Percentiles rank a stretch among this genome's conserved stretches.
phyloP scores from a whole-genome alignment of 2,113 vertebrate species.

The Ophthalmolycus amberensis region DNA sequence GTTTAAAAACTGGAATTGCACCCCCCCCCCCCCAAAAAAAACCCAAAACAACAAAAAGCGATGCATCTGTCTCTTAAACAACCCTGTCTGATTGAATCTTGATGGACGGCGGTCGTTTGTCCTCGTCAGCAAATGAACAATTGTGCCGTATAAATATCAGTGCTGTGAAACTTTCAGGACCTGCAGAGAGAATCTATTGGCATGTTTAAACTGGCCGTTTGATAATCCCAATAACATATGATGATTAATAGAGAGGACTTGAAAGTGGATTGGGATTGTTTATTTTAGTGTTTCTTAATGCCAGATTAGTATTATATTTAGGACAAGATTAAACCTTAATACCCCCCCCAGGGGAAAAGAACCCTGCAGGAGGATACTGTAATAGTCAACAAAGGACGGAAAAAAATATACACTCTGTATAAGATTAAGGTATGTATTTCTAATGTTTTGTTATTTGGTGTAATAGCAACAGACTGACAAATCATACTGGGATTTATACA shows the following conservation, averaged over 20 bases:
- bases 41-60: slow-evolving; percentile 1
- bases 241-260: slow-evolving; percentile 33
- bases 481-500: background rate
- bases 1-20: background rate
- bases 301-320: slow-evolving; percentile 41
- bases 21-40: too few species aligned
- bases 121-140: slow-evolving; percentile 90
- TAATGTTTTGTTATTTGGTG: background rate
- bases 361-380: background rate
- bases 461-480: background rate
- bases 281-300: slow-evolving; percentile 20
- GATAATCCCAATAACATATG: slow-evolving; percentile 58
- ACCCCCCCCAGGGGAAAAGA: slow-evolving; percentile 9
- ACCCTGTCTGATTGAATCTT: slow-evolving; percentile 86
- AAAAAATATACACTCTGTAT: background rate
- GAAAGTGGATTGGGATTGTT: slow-evolving; percentile 7
- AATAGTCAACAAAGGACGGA: background rate
- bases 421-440: background rate
- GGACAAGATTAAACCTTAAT: slow-evolving; percentile 35
- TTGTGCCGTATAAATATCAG: slow-evolving; percentile 88
- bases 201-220: slow-evolving; percentile 79
- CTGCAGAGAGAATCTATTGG: slow-evolving; percentile 89
- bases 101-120: slow-evolving; percentile 95
- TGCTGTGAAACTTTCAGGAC: slow-evolving; percentile 92
- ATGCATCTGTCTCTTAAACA: slow-evolving; percentile 78